Conservation (phyloP, 2,888 invertebrate species). For the Pollenia griseotomentosa region DNA sequence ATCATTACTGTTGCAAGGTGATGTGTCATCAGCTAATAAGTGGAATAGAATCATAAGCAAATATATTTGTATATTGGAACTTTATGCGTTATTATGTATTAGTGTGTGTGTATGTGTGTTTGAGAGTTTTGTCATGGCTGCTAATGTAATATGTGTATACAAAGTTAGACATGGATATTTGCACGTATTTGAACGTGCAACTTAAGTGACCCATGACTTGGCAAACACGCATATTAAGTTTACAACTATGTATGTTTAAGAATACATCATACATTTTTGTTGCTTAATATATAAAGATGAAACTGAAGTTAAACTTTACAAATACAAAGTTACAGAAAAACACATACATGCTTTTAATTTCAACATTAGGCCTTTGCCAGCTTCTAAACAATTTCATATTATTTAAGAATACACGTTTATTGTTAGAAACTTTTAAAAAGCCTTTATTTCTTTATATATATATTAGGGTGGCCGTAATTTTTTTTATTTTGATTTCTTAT, state of each 20-base stretch:
- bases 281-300: conserved; percentile 6
- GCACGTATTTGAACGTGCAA: conserved; percentile 62
- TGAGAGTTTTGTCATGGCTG: neutral
- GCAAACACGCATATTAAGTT: conserved; percentile 8
- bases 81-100: neutral
- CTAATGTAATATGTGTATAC: neutral
- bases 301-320: conserved; percentile 29
- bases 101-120: neutral
- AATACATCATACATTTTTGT: neutral
- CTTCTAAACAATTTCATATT: no score
- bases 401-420: no score
- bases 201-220: conserved; percentile 56
- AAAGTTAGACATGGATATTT: conserved; percentile 49
- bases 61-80: neutral
- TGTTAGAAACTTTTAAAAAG: no score
- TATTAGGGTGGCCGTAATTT: no score
- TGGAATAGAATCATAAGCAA: conserved; percentile 14
- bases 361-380: no score
- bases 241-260: neutral
- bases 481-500: no score
- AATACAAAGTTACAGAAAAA: neutral
- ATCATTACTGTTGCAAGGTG: conserved; percentile 38
- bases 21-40: conserved; percentile 20
- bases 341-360: no score
- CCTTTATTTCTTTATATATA: no score